Percentiles rank a stretch among this genome's conserved stretches.
Conservation (phyloP, 2,888 invertebrate species). For the Brenthis daphne region DNA sequence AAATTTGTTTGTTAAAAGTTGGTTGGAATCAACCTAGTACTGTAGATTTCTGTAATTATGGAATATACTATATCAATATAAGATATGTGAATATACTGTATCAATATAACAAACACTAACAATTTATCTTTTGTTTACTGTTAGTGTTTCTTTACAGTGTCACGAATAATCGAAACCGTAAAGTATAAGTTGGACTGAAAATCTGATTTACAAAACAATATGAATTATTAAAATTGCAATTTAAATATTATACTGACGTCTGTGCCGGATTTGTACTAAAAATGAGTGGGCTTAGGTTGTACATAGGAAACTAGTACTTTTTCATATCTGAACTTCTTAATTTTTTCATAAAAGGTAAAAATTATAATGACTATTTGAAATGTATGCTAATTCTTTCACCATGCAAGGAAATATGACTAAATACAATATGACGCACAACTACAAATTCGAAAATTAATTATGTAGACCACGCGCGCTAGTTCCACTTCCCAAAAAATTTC, state of each 20-base stretch:
- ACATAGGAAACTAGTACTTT: background rate
- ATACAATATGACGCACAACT: background rate
- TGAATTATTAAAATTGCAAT: conserved; percentile 36
- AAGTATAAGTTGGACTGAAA: conserved; percentile 37
- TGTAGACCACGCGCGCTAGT: conserved; percentile 26
- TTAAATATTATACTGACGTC: conserved; percentile 33
- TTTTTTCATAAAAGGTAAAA: background rate
- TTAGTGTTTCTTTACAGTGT: conserved; percentile 22
- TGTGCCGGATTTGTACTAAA: conserved; percentile 25
- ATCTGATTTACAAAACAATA: conserved; percentile 28
- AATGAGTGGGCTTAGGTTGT: background rate
- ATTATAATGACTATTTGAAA: too few species aligned
- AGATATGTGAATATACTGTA: background rate
- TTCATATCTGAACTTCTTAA: background rate
- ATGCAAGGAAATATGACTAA: background rate
- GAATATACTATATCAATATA: too few species aligned
- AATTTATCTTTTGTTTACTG: background rate
- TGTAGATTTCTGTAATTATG: too few species aligned
- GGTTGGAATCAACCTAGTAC: too few species aligned
- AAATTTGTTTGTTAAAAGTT: too few species aligned
- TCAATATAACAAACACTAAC: background rate
- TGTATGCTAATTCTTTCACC: too few species aligned
- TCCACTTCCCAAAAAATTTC: conserved; percentile 26
- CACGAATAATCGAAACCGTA: conserved; percentile 20
- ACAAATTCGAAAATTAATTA: conserved; percentile 26